Conservation (phyloP, 2,797 vertebrate genomes). For the Spinus pinus region DNA sequence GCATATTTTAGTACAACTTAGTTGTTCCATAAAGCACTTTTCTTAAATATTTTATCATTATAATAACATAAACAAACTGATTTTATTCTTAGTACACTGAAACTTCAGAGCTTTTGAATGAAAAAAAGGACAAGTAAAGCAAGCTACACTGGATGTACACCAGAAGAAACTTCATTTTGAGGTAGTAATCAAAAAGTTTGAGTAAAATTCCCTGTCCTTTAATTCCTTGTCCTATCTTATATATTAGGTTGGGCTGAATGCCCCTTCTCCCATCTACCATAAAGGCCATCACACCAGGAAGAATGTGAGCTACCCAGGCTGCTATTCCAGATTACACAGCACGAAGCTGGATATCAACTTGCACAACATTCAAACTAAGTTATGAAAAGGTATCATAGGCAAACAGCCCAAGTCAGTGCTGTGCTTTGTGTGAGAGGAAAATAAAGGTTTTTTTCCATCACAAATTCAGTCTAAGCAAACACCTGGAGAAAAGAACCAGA, state of each 20-base stretch:
- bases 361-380: not conserved
- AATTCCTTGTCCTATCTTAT: not conserved
- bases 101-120: not conserved
- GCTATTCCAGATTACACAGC: not conserved
- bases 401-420: not conserved
- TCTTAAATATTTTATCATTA: not conserved
- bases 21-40: not conserved
- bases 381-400: not conserved
- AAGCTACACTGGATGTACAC: not conserved
- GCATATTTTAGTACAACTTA: not conserved
- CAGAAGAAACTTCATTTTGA: not conserved
- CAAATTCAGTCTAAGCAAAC: not conserved
- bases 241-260: not conserved
- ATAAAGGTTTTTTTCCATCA: not conserved
- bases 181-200: not conserved
- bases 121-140: not conserved
- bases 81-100: not conserved
- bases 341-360: not conserved
- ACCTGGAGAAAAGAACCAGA: not conserved
- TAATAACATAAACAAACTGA: not conserved
- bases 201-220: not conserved
- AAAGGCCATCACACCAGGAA: not conserved
- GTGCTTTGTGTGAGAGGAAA: fast-evolving
- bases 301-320: not conserved
- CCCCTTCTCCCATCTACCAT: not conserved